Evolutionary conservation across 2,797 vertebrate species (phyloP).

Genomic region (Taeniopygia guttata): DNA sequence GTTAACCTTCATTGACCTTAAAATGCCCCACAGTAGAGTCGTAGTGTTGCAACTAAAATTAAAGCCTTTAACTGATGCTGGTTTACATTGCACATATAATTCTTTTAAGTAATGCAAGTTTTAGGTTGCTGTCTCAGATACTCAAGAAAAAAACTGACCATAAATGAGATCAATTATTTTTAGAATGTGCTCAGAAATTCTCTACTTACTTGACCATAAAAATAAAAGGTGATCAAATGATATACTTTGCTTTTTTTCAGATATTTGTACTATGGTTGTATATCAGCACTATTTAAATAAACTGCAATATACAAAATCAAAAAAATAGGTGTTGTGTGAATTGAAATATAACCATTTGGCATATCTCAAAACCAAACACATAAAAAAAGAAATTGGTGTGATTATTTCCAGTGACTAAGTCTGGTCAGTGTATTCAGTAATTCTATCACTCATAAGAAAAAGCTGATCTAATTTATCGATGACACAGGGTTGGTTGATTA

Average conservation of each 20-base stretch:
- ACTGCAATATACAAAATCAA: not conserved
- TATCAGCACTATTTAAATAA: not conserved
- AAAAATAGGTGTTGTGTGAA: not conserved
- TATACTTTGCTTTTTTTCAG: not conserved
- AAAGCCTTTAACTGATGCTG: not conserved
- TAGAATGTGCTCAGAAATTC: not conserved
- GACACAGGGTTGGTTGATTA: not conserved
- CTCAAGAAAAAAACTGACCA: not conserved
- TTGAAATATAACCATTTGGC: not conserved
- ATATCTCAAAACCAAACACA: not conserved
- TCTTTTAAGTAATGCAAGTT: not conserved
- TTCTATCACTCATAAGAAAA: not conserved
- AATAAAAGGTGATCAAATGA: not conserved
- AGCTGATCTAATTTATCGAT: not conserved
- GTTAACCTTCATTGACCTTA: not conserved
- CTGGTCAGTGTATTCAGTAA: not conserved
- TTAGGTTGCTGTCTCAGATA: not conserved
- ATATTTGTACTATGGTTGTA: not conserved
- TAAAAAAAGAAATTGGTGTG: not conserved
- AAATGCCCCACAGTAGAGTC: not conserved
- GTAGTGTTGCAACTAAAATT: not conserved
- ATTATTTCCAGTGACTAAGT: not conserved
- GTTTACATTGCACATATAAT: not conserved
- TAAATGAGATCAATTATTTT: not conserved
- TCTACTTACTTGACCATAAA: not conserved